phyloP scores from a whole-genome alignment of 37 sponge, comb jelly and placozoan genomes.

The Halichondria panicea region DNA sequence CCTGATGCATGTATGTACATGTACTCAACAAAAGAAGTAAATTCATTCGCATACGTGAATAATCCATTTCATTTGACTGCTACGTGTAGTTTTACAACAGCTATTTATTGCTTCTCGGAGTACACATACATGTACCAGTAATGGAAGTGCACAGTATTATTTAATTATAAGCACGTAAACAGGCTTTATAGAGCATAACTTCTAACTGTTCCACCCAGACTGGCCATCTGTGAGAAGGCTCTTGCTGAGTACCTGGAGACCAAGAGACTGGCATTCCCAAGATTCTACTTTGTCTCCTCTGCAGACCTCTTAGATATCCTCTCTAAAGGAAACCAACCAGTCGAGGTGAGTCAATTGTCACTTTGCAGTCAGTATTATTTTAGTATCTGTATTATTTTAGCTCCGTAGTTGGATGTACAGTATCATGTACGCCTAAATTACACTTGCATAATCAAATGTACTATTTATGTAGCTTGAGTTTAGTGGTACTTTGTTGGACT shows the following conservation, averaged over 20 bases:
- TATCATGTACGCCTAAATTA: no score
- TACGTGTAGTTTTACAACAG: not conserved
- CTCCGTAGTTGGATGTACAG: no score
- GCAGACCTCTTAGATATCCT: conserved; percentile 96
- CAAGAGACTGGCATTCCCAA: conserved; percentile 97
- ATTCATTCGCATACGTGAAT: not conserved
- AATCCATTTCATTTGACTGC: not conserved
- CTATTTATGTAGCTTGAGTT: no score
- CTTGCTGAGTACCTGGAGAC: conserved; percentile 99
- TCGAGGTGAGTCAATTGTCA: conserved; percentile 49
- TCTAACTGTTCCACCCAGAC: conserved; percentile 13
- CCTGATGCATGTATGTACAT: no score
- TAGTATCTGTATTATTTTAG: no score
- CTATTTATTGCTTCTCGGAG: not conserved
- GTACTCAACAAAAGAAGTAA: no score
- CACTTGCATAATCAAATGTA: no score
- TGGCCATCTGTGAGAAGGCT: conserved; percentile 97
- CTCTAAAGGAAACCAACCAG: conserved; percentile 96
- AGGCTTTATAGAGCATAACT: not conserved
- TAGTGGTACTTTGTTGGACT: no score
- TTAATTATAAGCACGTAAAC: not conserved
- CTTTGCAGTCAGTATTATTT: no score
- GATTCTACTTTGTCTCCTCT: conserved; percentile 99
- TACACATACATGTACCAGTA: not conserved
- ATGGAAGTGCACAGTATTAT: not conserved